Percentiles rank a stretch among this genome's conserved stretches.
Evolutionary conservation across 2,113 vertebrate species (phyloP).

Genomic region (Lipophrys pholis): DNA sequence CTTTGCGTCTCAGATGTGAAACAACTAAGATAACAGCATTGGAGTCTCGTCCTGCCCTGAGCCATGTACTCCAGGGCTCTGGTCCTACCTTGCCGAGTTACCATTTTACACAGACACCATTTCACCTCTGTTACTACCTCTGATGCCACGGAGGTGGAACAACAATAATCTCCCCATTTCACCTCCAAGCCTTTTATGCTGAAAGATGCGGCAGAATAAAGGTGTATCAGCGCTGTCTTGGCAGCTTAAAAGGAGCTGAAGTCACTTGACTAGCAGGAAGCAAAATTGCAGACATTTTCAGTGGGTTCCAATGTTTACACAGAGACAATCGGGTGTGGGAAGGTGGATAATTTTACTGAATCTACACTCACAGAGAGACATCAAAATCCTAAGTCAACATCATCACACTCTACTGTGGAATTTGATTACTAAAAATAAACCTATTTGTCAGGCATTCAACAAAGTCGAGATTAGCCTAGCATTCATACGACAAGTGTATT

Average conservation of each 20-base stretch:
- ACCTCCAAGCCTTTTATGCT: no score
- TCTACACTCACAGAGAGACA: background rate
- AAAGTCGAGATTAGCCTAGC: slow-evolving; percentile 1
- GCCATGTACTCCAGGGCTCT: no score
- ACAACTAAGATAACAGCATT: no score
- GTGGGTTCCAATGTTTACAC: background rate
- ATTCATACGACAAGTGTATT: background rate
- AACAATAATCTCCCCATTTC: no score
- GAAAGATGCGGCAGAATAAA: no score
- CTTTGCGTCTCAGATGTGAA: no score
- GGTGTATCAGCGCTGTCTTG: background rate
- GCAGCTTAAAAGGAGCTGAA: background rate
- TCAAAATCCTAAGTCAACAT: background rate
- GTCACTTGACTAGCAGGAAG: background rate
- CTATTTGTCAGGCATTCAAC: background rate
- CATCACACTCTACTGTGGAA: background rate
- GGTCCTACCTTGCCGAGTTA: no score
- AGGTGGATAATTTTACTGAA: background rate
- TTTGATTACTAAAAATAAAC: background rate
- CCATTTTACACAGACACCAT: no score
- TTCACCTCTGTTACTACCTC: no score
- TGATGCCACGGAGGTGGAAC: no score
- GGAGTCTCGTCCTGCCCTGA: no score
- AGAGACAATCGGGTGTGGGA: background rate
- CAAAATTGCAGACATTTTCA: background rate